Percentiles rank a stretch among this genome's conserved stretches.
These are phyloP conservation scores for Myiotriccus ornatus DNA, from an alignment of 2,797 vertebrate species.

Conservation along the genomic window DNA sequence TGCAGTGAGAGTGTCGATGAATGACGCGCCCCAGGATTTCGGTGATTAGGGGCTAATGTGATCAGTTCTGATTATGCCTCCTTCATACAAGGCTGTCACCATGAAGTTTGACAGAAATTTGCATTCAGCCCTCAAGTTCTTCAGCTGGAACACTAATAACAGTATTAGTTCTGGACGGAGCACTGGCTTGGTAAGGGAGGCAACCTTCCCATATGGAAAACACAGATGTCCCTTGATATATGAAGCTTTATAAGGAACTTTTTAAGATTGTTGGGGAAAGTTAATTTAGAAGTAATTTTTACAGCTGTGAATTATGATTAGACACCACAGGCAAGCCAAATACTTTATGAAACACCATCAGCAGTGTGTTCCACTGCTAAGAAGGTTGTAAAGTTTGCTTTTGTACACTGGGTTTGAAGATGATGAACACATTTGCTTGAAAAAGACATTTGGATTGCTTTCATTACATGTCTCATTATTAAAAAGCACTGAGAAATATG, in stretches of 20 bases:
- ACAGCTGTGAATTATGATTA: not conserved
- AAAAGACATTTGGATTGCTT: not conserved
- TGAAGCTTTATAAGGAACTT: not conserved
- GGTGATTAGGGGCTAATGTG: fast-evolving
- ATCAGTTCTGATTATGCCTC: not conserved
- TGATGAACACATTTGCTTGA: not conserved
- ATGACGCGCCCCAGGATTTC: not conserved
- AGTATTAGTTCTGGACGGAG: not conserved
- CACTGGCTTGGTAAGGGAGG: not conserved
- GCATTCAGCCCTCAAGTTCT: not conserved
- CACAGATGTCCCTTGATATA: not conserved
- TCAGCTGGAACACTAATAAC: not conserved
- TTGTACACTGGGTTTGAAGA: not conserved
- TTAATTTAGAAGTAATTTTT: not conserved
- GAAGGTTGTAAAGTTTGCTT: not conserved
- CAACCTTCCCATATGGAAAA: not conserved
- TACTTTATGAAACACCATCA: not conserved
- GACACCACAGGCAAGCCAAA: not conserved
- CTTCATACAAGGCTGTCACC: not conserved
- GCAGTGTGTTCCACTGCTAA: not conserved
- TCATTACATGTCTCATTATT: not conserved
- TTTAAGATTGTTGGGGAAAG: not conserved
- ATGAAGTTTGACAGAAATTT: not conserved
- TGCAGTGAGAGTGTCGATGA: not conserved
- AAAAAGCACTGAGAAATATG: not conserved